These are phyloP conservation scores for Embiotoca jacksoni DNA, from an alignment of 2,113 vertebrate genomes.

Conservation along the genomic window DNA sequence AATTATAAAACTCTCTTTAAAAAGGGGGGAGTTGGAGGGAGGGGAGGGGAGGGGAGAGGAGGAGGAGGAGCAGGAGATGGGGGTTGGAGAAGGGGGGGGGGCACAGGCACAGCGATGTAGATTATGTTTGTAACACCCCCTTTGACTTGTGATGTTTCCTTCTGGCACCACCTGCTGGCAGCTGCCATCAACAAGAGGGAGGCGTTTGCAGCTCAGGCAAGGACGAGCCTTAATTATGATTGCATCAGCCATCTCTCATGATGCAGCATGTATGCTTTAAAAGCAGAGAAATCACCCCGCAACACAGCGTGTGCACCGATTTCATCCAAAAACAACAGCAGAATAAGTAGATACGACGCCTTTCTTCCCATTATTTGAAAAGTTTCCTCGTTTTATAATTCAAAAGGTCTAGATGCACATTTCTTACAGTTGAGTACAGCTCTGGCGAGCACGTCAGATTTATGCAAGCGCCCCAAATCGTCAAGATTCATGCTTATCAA, in stretches of 20 bases:
- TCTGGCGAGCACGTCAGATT: conserved; percentile 40
- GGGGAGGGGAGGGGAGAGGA: not conserved
- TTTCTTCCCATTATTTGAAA: conserved; percentile 14
- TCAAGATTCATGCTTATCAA: conserved; percentile 67
- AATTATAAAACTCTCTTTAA: conserved; percentile 80
- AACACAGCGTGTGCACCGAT: not conserved
- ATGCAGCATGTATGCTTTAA: conserved; percentile 57
- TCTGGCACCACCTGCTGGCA: conserved; percentile 84
- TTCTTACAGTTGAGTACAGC: conserved; percentile 52
- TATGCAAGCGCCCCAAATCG: conserved; percentile 60
- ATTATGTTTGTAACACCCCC: conserved; percentile 70
- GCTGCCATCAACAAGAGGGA: conserved; percentile 37
- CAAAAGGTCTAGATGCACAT: conserved; percentile 54
- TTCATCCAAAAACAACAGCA: not conserved
- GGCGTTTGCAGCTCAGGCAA: conserved; percentile 46
- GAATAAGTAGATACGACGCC: not conserved
- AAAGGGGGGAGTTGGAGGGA: conserved; percentile 40
- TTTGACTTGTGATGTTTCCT: conserved; percentile 70
- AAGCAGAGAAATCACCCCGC: conserved; percentile 29
- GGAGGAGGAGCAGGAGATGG: not conserved
- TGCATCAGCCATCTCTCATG: conserved; percentile 81
- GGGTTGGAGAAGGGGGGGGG: not conserved
- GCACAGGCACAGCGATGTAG: conserved; percentile 70
- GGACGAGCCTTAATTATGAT: conserved; percentile 75
- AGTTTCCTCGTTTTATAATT: conserved; percentile 58